Conservation (phyloP, 2,888 invertebrate genomes). For the Ochropleura leucogaster region DNA sequence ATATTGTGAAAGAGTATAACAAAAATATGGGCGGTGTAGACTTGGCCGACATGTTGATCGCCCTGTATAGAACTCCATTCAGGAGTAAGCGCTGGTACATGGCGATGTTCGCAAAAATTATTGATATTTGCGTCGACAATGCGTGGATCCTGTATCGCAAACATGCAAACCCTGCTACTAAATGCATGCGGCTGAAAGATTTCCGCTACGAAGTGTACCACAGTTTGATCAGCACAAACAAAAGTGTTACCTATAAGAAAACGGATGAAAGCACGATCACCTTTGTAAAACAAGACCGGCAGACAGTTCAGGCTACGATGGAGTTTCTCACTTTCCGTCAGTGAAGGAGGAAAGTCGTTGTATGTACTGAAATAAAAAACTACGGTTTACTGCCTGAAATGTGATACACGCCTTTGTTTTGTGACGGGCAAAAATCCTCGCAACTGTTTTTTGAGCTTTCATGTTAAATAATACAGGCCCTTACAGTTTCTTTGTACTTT, state of each 20-base stretch:
- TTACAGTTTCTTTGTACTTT: conserved; percentile 13
- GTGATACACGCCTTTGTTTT: conserved; percentile 16
- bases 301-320: conserved; percentile 17
- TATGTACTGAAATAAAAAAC: conserved; percentile 15
- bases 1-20: neutral
- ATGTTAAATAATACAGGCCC: conserved; percentile 9
- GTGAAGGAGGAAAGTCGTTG: conserved; percentile 12
- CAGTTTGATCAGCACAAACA: conserved; percentile 11
- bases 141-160: conserved; percentile 10
- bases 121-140: conserved; percentile 13
- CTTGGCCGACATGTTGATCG: conserved; percentile 7
- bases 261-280: conserved; percentile 7
- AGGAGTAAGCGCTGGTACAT: conserved; percentile 7
- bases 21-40: neutral
- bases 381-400: conserved; percentile 11
- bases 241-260: conserved; percentile 7
- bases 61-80: conserved; percentile 9
- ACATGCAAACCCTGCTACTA: conserved; percentile 6
- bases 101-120: conserved; percentile 6
- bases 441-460: neutral
- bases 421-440: conserved; percentile 5
- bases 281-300: conserved; percentile 11
- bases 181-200: conserved; percentile 3
- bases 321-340: conserved; percentile 14
- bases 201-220: conserved; percentile 5